Evolutionary conservation across 2,888 invertebrate species (phyloP).

Genomic region (Peribatodes rhomboidaria): DNA sequence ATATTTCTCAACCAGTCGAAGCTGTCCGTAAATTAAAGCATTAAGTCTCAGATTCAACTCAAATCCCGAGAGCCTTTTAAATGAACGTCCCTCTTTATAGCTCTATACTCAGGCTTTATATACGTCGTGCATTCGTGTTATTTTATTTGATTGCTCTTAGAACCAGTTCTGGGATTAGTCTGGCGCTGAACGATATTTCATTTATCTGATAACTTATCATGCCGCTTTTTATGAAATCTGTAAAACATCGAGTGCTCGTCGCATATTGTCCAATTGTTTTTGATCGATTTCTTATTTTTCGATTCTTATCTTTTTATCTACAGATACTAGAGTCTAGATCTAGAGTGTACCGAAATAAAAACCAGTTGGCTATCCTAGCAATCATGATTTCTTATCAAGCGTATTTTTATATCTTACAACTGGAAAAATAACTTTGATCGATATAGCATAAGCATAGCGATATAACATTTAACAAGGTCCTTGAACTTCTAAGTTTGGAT

Average conservation of each 20-base stretch:
- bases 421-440: too few species aligned
- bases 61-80: slow-evolving; percentile 46
- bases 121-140: slow-evolving; percentile 50
- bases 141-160: slow-evolving; percentile 58
- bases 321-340: too few species aligned
- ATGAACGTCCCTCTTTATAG: slow-evolving; percentile 65
- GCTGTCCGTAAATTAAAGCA: slow-evolving; percentile 49
- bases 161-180: slow-evolving; percentile 51
- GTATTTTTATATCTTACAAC: too few species aligned
- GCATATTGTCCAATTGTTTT: background rate
- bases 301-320: background rate
- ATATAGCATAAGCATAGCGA: too few species aligned
- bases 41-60: slow-evolving; percentile 60
- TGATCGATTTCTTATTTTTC: background rate
- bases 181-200: slow-evolving; percentile 39
- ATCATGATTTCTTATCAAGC: too few species aligned
- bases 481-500: slow-evolving; percentile 8
- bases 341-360: too few species aligned
- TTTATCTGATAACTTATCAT: background rate
- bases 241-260: background rate
- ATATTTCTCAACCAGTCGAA: slow-evolving; percentile 7
- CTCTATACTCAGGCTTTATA: too few species aligned
- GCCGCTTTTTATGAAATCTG: background rate
- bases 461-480: too few species aligned
- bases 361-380: too few species aligned